phyloP scores from a whole-genome alignment of 2,888 invertebrate genomes.

The Melitaea athalia region DNA sequence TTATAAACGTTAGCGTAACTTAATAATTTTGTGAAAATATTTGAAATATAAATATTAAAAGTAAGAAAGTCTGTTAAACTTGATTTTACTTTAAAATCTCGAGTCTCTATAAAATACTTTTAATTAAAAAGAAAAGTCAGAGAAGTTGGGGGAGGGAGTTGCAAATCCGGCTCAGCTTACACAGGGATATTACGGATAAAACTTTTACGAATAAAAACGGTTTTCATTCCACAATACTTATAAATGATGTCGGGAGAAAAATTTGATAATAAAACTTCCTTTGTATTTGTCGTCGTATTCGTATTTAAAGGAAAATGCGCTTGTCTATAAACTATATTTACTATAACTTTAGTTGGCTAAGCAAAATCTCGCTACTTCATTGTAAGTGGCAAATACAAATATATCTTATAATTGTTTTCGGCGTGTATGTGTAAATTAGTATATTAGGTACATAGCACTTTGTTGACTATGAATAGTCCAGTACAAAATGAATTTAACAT shows the following conservation, averaged over 20 bases:
- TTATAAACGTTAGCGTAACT: background rate
- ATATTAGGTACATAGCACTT: no score
- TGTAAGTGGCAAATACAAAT: no score
- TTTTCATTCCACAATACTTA: conserved; percentile 57
- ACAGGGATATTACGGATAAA: conserved; percentile 61
- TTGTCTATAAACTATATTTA: background rate
- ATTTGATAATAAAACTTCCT: conserved; percentile 18
- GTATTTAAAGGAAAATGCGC: background rate
- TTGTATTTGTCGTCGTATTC: background rate
- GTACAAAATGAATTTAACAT: no score
- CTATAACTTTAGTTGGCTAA: background rate
- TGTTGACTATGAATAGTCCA: no score
- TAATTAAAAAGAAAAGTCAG: conserved; percentile 72
- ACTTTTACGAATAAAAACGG: conserved; percentile 63
- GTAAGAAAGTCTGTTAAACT: conserved; percentile 42
- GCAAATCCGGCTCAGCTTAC: conserved; percentile 73
- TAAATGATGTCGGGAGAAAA: conserved; percentile 23
- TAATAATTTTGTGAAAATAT: conserved; percentile 1
- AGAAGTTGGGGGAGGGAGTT: conserved; percentile 62
- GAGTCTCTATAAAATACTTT: conserved; percentile 67
- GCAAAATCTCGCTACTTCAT: no score
- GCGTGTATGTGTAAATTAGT: no score
- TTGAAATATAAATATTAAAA: conserved; percentile 18
- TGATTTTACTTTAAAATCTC: conserved; percentile 54
- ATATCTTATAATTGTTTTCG: no score